Percentiles rank a stretch among this genome's conserved stretches.
Conservation (phyloP, 2,888 invertebrate species). For the Dexiosoma caninum region DNA sequence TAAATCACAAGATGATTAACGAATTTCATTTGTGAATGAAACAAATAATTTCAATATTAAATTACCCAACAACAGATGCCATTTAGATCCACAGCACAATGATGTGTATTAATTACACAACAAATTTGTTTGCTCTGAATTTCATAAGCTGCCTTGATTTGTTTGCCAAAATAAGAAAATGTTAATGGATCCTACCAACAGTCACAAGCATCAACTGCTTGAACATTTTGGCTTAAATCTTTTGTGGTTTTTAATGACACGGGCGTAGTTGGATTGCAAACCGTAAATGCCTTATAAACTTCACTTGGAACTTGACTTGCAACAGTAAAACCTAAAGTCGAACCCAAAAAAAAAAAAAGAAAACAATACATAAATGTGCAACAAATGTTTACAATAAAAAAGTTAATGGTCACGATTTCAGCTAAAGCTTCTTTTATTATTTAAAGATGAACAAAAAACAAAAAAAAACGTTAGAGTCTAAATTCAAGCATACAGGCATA, state of each 20-base stretch:
- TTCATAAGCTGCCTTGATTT: slow-evolving; percentile 17
- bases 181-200: slow-evolving; percentile 1
- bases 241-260: slow-evolving; percentile 11
- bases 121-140: slow-evolving; percentile 40
- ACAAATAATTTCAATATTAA: background rate
- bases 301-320: slow-evolving; percentile 32
- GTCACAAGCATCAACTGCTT: slow-evolving; percentile 16
- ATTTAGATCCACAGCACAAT: background rate
- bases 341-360: slow-evolving; percentile 45
- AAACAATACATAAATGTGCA: background rate
- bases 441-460: background rate
- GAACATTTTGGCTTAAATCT: slow-evolving; percentile 34
- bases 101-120: slow-evolving; percentile 20
- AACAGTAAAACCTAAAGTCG: slow-evolving; percentile 55
- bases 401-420: slow-evolving; percentile 62
- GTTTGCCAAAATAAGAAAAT: slow-evolving; percentile 15
- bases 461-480: slow-evolving; percentile 17
- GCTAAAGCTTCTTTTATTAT: slow-evolving; percentile 58
- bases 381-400: slow-evolving; percentile 12
- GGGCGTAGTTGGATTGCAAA: slow-evolving; percentile 41
- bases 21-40: background rate
- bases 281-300: slow-evolving; percentile 7
- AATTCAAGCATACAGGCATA: slow-evolving; percentile 26
- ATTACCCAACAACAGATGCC: background rate
- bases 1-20: slow-evolving; percentile 6